Evolutionary conservation across 2,113 vertebrate species (phyloP), one percentile per base, ranked within the genome.

Genomic region (Maccullochella peelii): DNA sequence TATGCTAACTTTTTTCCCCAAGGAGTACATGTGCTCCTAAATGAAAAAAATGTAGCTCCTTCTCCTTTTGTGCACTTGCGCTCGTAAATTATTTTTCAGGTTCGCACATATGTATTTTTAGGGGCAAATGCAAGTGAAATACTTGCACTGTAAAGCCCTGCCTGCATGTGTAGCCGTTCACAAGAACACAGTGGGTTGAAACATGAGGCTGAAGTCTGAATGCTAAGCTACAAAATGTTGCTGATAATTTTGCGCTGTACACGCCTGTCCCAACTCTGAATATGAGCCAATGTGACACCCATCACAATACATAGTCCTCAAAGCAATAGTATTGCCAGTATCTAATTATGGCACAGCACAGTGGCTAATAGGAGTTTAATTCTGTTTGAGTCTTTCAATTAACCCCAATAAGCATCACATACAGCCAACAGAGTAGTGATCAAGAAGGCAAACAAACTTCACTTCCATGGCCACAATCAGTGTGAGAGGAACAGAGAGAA

Each of bases 351-450:
- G 44, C 59, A 40, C 25, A 42, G 30, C 14, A 40, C 16, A 73
- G 63, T 25, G 59, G 30, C 66, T 82, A 78, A 78, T 25, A 67
- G n/a, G 72, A 77, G 68, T 79, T 82, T 79, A 88, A 82, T 82
- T 86, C 10, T 59, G 44, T 77, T 65, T 40, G 42, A 81, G 72
- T 38, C 55, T 80, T 80, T 86, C 62, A 88, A 88, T 91, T 88
- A 87, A 79, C 71, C 76, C 54, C 21, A 42, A 44, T 79, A 85
- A 86, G 82, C 66, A 63, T 23, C 52, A 75, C 44, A 38, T 54
- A 25, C 52, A 77, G 59, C 16, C 57, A 71, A 77, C n/a, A 73
- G 78, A 80, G 68, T 12, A 0, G 62, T 55, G 72, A 84, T 83
- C 42, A 50, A 72, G 44, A 65, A 61, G n/a, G 49, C 59, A 65